Conservation (phyloP, 53 echinoderm and acorn worm species). For the Pentamera pediparva region DNA sequence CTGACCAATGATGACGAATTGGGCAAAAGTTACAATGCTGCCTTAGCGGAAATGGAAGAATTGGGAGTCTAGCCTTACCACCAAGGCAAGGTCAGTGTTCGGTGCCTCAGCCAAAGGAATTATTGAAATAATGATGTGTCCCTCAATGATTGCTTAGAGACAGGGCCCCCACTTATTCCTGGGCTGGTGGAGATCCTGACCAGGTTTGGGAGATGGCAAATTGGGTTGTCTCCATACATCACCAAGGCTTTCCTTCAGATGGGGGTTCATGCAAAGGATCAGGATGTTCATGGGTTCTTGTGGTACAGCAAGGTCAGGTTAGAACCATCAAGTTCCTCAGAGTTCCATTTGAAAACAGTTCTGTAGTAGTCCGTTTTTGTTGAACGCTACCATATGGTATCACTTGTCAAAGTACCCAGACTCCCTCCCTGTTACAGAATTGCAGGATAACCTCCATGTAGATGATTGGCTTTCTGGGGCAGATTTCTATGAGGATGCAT, state of each 20-base stretch:
- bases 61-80: conserved; percentile 9
- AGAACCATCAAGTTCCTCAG: conserved; percentile 22
- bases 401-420: conserved; percentile 6
- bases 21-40: neutral
- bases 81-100: conserved; percentile 29
- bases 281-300: conserved; percentile 29
- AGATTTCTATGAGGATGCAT: conserved; percentile 32
- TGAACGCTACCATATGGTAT: neutral
- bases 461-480: conserved; percentile 31
- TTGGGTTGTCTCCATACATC: conserved; percentile 12
- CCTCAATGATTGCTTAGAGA: conserved; percentile 26
- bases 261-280: neutral
- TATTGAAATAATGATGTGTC: conserved; percentile 14
- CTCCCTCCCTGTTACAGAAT: neutral
- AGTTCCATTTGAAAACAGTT: conserved; percentile 14
- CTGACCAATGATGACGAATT: conserved; percentile 5
- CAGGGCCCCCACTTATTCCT: conserved; percentile 6
- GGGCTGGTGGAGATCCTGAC: conserved; percentile 7
- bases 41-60: conserved; percentile 13
- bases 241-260: conserved; percentile 32
- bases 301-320: neutral
- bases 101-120: conserved; percentile 23
- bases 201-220: conserved; percentile 22
- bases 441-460: conserved; percentile 30
- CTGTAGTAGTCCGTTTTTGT: conserved; percentile 13